These are phyloP conservation scores for Sebastes alutus DNA, from an alignment of 2,797 vertebrate species.

Conservation along the genomic window DNA sequence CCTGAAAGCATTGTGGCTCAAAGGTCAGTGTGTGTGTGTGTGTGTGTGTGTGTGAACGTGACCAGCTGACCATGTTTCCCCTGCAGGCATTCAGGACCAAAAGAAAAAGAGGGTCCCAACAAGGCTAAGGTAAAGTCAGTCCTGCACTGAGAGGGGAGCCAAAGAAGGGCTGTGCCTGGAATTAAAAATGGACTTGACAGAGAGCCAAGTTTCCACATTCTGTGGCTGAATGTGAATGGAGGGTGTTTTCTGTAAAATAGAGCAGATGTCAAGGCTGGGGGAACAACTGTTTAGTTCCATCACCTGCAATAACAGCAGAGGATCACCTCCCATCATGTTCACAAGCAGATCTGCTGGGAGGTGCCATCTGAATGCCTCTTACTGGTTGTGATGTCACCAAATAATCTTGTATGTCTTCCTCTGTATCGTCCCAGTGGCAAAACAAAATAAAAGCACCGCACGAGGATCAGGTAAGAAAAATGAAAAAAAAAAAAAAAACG, in stretches of 20 bases:
- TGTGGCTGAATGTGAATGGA: slow-evolving; percentile 21
- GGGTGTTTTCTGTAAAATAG: slow-evolving; percentile 33
- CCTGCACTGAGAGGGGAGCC: slow-evolving; percentile 15
- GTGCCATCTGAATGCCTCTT: neutral
- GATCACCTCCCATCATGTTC: neutral
- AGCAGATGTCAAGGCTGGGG: slow-evolving; percentile 31
- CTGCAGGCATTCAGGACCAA: slow-evolving; percentile 4
- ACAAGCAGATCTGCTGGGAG: neutral
- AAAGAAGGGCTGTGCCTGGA: slow-evolving; percentile 31
- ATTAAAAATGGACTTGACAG: slow-evolving; percentile 47
- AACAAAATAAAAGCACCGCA: no score
- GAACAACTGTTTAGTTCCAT: slow-evolving; percentile 26
- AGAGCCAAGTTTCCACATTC: slow-evolving; percentile 53
- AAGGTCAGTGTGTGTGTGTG: slow-evolving; percentile 42
- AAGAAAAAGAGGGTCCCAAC: slow-evolving; percentile 1
- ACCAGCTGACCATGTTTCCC: slow-evolving; percentile 4
- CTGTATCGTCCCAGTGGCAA: no score
- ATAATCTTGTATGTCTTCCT: neutral
- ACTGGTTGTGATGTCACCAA: neutral
- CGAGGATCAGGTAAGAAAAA: no score
- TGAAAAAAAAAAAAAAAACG: no score
- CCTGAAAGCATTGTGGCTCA: slow-evolving; percentile 10
- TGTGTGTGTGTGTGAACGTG: slow-evolving; percentile 15
- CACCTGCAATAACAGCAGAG: slow-evolving; percentile 30
- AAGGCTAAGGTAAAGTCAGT: slow-evolving; percentile 37